Evolutionary conservation across 2,797 vertebrate genomes (phyloP).

Genomic region (Lacerta agilis): DNA sequence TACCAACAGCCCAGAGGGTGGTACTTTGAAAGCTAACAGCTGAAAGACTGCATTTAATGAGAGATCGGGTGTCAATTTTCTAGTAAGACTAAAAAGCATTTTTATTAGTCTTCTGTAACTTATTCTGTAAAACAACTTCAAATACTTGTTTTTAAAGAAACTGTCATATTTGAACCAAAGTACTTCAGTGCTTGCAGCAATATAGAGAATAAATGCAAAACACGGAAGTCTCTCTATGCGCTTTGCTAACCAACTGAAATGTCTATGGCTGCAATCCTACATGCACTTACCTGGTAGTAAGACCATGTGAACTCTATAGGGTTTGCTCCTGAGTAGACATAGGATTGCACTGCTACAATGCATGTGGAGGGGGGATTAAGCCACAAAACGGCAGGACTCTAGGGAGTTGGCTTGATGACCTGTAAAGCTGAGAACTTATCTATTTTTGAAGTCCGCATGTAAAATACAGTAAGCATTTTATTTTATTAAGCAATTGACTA

Average conservation of each 20-base stretch:
- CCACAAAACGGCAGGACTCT: conserved; percentile 51
- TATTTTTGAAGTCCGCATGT: conserved; percentile 16
- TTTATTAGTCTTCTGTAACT: conserved; percentile 55
- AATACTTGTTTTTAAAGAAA: conserved; percentile 60
- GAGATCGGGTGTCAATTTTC: conserved; percentile 44
- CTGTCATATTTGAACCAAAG: conserved; percentile 64
- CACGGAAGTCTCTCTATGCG: conserved; percentile 46
- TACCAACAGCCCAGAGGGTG: conserved; percentile 14
- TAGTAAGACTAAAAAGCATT: conserved; percentile 48
- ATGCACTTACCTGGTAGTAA: no score
- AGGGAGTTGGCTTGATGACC: conserved; percentile 31
- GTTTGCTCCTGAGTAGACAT: no score
- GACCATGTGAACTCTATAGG: no score
- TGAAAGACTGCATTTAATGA: conserved; percentile 44
- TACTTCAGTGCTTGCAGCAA: conserved; percentile 54
- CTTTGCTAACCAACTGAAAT: conserved; percentile 61
- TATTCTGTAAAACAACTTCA: conserved; percentile 38
- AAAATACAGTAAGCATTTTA: not conserved
- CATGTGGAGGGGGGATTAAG: not conserved
- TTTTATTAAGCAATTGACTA: no score
- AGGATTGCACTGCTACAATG: no score
- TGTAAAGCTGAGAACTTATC: conserved; percentile 22
- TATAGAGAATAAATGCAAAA: conserved; percentile 69
- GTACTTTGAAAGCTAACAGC: conserved; percentile 41
- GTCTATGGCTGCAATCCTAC: not conserved